Evolutionary conservation across 2,888 invertebrate species (phyloP).

Genomic region (Euzetes globulus): DNA sequence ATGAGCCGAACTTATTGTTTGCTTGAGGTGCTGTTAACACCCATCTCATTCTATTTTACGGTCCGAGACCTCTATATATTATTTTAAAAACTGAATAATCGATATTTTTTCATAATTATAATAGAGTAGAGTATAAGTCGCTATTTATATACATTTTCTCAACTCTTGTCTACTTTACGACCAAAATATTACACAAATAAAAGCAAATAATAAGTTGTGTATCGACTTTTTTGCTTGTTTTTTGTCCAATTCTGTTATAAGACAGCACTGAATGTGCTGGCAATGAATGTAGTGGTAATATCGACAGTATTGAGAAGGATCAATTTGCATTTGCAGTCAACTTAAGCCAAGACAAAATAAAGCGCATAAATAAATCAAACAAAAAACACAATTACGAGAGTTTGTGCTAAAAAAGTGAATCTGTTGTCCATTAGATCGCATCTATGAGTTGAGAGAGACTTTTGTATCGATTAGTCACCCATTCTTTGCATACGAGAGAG

Average conservation of each 20-base stretch:
- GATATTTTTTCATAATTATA: neutral
- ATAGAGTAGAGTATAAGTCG: neutral
- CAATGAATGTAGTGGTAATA: too few relatives aligned
- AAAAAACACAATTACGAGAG: constrained; percentile 3
- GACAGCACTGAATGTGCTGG: neutral
- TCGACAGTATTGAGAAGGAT: neutral
- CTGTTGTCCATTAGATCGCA: constrained; percentile 2
- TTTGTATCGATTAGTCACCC: constrained; percentile 17
- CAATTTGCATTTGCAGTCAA: neutral
- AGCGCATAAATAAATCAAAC: constrained; percentile 13
- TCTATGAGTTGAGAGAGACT: neutral
- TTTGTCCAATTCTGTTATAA: neutral
- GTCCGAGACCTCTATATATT: neutral
- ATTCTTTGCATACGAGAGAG: neutral
- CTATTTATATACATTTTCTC: neutral
- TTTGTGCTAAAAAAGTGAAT: neutral
- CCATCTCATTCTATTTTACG: constrained; percentile 15
- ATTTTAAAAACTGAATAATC: neutral
- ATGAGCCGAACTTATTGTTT: constrained; percentile 9
- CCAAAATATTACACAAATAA: neutral
- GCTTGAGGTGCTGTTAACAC: constrained; percentile 6
- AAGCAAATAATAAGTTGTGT: neutral
- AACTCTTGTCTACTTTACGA: neutral
- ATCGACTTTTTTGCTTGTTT: neutral
- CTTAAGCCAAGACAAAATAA: constrained; percentile 13